Evolutionary conservation across 53 echinoderm and acorn worm species (phyloP), one percentile per base, ranked within the genome.

Genomic region (Temnopleurus reevesii): DNA sequence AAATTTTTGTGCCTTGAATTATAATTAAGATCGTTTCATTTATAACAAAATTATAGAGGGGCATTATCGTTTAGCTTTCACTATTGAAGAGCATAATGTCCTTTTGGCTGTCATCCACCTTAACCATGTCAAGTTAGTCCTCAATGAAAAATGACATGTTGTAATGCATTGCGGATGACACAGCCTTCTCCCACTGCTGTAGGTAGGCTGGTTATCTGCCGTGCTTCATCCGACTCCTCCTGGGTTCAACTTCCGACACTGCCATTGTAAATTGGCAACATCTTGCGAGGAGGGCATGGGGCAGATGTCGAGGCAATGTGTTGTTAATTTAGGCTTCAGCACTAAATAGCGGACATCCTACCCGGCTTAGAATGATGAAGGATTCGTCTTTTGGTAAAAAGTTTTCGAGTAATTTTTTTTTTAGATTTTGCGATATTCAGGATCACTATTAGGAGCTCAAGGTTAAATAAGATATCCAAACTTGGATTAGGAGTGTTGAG

Each of bases 81-180:
- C n/a, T n/a, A n/a, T n/a, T n/a, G n/a, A n/a, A n/a, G n/a, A n/a
- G n/a, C n/a, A n/a, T n/a, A n/a, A n/a, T n/a, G n/a, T n/a, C n/a
- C n/a, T n/a, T n/a, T n/a, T n/a, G n/a, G n/a, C n/a, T n/a, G n/a
- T n/a, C n/a, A n/a, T n/a, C n/a, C n/a, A n/a, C n/a, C n/a, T n/a
- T n/a, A n/a, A 71, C 2, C 6, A 41, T 71, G 71, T 71, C 71
- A 43, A 58, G 41, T 41, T 71, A 27, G 0, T 71, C 43, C 36
- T 71, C 36, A 79, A 79, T 79, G 49, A 5, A 47, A 47, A 47
- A 79, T 79, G 79, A 79, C 79, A 79, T 49, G 79, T 47, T 29
- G 4, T 79, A 77, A 79, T 79, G 29, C 79, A 47, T 29, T 29
- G 49, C 79, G 79, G 79, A 79, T 79, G 79, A 79, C 79, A 79